A percentile compares a stretch with the other conserved stretches of the same genome.
These are phyloP conservation scores for Stenodera caucasica DNA, from an alignment of 2,888 invertebrate species.

Conservation along the genomic window DNA sequence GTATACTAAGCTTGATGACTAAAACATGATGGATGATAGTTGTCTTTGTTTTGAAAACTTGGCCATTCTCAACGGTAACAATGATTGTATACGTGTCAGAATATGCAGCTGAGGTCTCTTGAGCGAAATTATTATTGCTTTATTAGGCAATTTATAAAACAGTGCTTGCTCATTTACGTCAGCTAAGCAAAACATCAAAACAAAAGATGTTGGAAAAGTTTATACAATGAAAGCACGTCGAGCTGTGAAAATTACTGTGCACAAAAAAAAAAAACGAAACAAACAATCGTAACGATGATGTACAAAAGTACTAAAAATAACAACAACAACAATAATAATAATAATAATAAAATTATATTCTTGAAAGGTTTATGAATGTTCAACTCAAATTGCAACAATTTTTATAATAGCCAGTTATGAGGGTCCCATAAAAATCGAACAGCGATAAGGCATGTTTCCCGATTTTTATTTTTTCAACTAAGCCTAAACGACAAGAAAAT, in stretches of 20 bases:
- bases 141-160: conserved; percentile 7
- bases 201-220: neutral
- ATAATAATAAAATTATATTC: too few relatives aligned
- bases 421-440: conserved; percentile 19
- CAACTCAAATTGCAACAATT: neutral
- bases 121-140: neutral
- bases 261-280: neutral
- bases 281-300: neutral
- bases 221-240: neutral
- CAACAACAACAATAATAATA: too few relatives aligned
- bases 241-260: neutral
- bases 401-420: conserved; percentile 18
- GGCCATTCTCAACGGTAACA: neutral
- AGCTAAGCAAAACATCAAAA: neutral
- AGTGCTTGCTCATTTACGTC: conserved; percentile 1
- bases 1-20: neutral
- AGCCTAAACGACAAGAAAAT: too few relatives aligned
- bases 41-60: conserved; percentile 3
- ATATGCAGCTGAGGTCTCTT: conserved; percentile 1
- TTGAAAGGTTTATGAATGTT: too few relatives aligned
- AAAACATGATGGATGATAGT: neutral
- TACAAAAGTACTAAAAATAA: neutral
- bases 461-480: conserved; percentile 13
- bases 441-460: conserved; percentile 23
- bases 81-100: neutral